These are phyloP conservation scores for Oncopodura yosiiana DNA, from an alignment of 1,140 invertebrate genomes.

Conservation along the genomic window DNA sequence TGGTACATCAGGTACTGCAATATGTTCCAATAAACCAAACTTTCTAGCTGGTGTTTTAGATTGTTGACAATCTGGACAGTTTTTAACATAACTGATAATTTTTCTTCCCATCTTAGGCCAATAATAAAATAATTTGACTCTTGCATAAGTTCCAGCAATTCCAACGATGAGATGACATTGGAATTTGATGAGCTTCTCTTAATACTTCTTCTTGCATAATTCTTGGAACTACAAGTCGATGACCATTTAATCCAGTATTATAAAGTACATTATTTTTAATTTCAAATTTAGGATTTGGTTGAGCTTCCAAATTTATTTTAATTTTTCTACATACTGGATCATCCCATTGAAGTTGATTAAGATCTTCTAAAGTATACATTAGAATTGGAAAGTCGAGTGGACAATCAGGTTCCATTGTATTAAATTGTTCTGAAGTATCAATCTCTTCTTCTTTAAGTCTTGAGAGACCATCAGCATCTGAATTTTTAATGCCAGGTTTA, in stretches of 20 bases:
- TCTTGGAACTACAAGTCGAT: background rate
- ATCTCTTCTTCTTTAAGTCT: background rate
- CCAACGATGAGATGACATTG: background rate
- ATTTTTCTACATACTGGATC: background rate
- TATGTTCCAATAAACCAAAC: slow-evolving; percentile 34
- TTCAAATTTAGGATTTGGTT: background rate
- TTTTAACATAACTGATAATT: background rate
- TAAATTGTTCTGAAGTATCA: background rate
- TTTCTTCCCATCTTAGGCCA: slow-evolving; percentile 1
- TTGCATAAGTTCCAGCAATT: background rate
- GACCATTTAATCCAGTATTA: background rate
- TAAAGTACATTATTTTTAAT: background rate
- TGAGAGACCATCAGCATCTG: background rate
- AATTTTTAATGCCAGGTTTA: background rate
- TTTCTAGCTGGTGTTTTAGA: slow-evolving; percentile 36
- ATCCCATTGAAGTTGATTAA: background rate
- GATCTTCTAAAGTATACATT: background rate
- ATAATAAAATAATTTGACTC: background rate
- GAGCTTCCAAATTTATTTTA: background rate
- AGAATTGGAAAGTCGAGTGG: background rate
- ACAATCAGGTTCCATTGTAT: background rate
- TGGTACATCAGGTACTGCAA: slow-evolving; percentile 33
- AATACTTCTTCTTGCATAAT: background rate
- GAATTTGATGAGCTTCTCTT: background rate
- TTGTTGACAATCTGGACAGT: slow-evolving; percentile 37